Evolutionary conservation across 2,113 vertebrate genomes (phyloP).

Genomic region (Fregetta grallaria): DNA sequence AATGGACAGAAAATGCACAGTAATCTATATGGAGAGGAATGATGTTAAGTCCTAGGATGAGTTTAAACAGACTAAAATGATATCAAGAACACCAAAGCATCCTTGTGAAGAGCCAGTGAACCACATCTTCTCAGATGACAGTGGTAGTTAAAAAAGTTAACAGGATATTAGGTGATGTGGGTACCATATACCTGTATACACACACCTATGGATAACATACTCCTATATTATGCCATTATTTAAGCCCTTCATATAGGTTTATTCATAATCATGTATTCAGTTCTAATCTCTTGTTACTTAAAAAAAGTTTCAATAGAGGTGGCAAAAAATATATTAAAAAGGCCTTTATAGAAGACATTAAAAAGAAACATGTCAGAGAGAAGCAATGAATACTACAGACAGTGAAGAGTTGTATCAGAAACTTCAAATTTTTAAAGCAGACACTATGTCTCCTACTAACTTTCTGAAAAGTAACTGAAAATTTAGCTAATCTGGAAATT

Average conservation of each 20-base stretch:
- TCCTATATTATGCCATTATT: not conserved
- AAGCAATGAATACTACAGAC: not conserved
- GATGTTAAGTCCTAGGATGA: not conserved
- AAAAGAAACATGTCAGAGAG: not conserved
- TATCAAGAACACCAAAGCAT: not conserved
- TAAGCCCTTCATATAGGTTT: not conserved
- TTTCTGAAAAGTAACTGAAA: not conserved
- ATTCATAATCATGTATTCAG: not conserved
- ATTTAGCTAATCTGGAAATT: not conserved
- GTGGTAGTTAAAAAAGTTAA: not conserved
- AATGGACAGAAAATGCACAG: not conserved
- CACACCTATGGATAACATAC: not conserved
- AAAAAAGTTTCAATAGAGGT: not conserved
- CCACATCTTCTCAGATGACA: not conserved
- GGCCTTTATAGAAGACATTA: not conserved
- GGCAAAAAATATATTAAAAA: not conserved
- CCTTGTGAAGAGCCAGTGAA: not conserved
- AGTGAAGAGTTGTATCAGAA: not conserved
- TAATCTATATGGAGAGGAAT: not conserved
- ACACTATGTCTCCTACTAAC: not conserved
- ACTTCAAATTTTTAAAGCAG: not conserved
- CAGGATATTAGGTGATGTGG: not conserved
- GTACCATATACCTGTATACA: not conserved
- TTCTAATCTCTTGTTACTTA: not conserved
- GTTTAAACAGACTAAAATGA: not conserved